Conservation (phyloP, 1,140 invertebrate genomes). For the Plutomurus gul region DNA sequence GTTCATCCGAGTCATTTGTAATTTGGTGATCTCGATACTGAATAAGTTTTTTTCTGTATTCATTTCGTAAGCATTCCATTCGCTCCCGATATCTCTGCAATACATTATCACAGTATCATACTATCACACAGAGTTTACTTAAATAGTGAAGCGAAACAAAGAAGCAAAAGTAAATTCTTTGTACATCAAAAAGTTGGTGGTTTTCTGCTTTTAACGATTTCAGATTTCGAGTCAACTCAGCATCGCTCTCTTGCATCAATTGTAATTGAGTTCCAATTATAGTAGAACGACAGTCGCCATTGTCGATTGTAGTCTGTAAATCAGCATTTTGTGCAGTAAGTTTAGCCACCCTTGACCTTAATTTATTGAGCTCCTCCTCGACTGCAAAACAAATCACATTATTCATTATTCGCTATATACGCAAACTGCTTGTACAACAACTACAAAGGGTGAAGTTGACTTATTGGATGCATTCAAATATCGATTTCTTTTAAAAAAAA, state of each 20-base stretch:
- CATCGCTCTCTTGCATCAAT: slow-evolving; percentile 36
- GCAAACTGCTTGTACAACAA: no score
- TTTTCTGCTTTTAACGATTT: slow-evolving; percentile 41
- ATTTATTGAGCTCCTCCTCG: slow-evolving; percentile 39
- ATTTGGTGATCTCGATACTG: slow-evolving; percentile 18
- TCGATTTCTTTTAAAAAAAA: neutral
- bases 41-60: slow-evolving; percentile 40
- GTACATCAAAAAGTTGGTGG: slow-evolving; percentile 35
- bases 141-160: neutral
- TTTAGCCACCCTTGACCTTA: slow-evolving; percentile 21
- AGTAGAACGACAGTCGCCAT: slow-evolving; percentile 32
- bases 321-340: slow-evolving; percentile 37
- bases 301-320: slow-evolving; percentile 32
- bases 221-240: slow-evolving; percentile 30
- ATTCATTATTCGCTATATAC: no score
- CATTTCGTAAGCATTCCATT: slow-evolving; percentile 11
- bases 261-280: slow-evolving; percentile 37
- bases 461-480: neutral
- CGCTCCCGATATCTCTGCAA: slow-evolving; percentile 39
- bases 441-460: no score
- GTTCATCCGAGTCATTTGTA: neutral
- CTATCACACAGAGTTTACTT: neutral
- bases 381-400: slow-evolving; percentile 25
- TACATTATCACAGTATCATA: neutral
- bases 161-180: neutral